phyloP scores from a whole-genome alignment of 2,888 invertebrate species.

The Clusia tigrina region DNA sequence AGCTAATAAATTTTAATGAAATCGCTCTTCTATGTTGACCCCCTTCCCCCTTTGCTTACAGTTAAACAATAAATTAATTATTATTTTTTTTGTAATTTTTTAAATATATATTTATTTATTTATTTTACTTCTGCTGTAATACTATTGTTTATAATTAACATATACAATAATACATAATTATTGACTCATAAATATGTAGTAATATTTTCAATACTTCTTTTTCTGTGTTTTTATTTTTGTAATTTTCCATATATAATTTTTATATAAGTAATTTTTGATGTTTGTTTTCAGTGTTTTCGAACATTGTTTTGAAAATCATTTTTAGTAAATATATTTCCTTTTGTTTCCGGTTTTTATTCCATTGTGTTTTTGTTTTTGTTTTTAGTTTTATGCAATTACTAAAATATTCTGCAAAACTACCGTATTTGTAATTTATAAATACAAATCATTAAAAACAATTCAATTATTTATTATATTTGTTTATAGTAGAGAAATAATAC shows the following conservation, averaged over 20 bases:
- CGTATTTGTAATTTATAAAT: too few species aligned
- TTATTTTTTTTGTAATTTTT: constrained; percentile 6
- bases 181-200: constrained; percentile 5
- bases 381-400: too few species aligned
- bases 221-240: constrained; percentile 26
- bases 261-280: constrained; percentile 24
- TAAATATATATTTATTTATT: background rate
- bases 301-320: background rate
- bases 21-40: too few species aligned
- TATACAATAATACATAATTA: constrained; percentile 32
- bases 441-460: too few species aligned
- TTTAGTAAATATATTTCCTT: background rate
- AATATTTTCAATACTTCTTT: constrained; percentile 16
- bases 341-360: too few species aligned
- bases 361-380: too few species aligned
- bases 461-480: background rate
- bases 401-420: too few species aligned
- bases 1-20: too few species aligned
- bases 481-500: background rate
- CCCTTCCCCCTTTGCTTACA: too few species aligned
- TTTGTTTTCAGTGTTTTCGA: background rate
- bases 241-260: constrained; percentile 13
- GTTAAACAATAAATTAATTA: too few species aligned
- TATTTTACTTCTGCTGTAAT: constrained; percentile 4
- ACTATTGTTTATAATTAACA: constrained; percentile 21